Conservation (phyloP, 2,113 vertebrate species). For the Crotophaga sulcirostris region DNA sequence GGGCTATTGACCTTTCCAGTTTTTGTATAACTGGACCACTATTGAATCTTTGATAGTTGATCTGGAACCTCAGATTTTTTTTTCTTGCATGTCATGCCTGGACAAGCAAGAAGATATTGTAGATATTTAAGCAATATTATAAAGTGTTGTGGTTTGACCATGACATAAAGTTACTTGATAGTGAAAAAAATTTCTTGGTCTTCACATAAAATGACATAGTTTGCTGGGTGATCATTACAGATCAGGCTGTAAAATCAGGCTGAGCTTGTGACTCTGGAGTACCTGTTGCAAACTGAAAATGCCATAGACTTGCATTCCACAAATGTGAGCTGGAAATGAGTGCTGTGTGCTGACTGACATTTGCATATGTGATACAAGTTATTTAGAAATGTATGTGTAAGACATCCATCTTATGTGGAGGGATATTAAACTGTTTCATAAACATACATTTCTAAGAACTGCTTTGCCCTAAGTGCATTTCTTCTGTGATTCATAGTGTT, state of each 20-base stretch:
- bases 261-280: not conserved
- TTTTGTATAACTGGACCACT: not conserved
- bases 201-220: not conserved
- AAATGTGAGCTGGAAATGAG: not conserved
- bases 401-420: rapidly evolving
- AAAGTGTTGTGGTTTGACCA: too few species aligned
- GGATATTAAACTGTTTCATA: not conserved
- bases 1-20: not conserved
- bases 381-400: not conserved
- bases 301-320: not conserved
- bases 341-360: not conserved
- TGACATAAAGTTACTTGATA: not conserved
- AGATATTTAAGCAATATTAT: not conserved
- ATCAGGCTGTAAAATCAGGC: not conserved
- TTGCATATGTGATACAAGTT: not conserved
- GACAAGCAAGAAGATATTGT: not conserved
- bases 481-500: not conserved
- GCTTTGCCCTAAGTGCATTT: not conserved
- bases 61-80: not conserved
- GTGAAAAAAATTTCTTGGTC: not conserved
- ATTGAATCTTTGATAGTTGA: not conserved
- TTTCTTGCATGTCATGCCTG: not conserved
- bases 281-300: not conserved
- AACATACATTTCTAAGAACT: not conserved
- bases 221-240: not conserved